Evolutionary conservation across 92 coral and sea anemone species (phyloP), one percentile per base, ranked within the genome.

Genomic region (Epizoanthus scotinus): DNA sequence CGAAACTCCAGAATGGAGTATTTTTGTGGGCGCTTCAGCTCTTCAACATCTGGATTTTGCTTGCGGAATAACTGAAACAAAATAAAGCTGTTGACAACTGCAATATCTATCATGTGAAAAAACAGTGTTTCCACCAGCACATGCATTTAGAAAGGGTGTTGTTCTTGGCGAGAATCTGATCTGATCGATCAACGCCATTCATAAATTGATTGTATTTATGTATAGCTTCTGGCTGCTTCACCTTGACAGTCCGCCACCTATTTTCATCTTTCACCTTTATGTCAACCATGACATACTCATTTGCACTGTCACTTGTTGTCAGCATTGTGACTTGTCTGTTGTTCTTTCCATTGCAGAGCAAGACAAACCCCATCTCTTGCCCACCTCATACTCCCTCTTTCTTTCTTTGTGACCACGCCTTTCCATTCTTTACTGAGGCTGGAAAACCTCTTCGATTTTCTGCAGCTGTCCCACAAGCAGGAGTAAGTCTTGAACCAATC

Each of bases 321-420:
- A 87, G 58, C 24, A 90, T 0, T 1, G 94, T 84, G 0, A 84
- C 89, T 42, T 79, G 83, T 60, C 87, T 79, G 52, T 81, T 75
- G 49, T n/a, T 84, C 89, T 7, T 67, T 49, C 90, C 90, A 89
- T 63, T 86, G 90, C 19, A 78, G 6, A 19, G 84, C 87, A 21
- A 90, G 27, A 0, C 38, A 34, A 58, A 79, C 82, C 6, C 70
- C 13, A 1, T 62, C 84, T 73, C 91, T 34, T 6, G 58, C 84
- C 93, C 90, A 90, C 10, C 88, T 67, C 89, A 89, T 82, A 56
- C 29, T 2, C 1, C 89, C 90, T 61, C 84, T n/a, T 9, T 72
- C 84, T 73, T 38, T 24, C 12, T 36, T 42, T 55, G 55, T 84
- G 22, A 87, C 94, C 89, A 90, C 59, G 72, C 63, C 71, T 87